These are phyloP conservation scores for Prionailurus bengalensis DNA, from an alignment of 2,113 vertebrate species.

Conservation along the genomic window DNA sequence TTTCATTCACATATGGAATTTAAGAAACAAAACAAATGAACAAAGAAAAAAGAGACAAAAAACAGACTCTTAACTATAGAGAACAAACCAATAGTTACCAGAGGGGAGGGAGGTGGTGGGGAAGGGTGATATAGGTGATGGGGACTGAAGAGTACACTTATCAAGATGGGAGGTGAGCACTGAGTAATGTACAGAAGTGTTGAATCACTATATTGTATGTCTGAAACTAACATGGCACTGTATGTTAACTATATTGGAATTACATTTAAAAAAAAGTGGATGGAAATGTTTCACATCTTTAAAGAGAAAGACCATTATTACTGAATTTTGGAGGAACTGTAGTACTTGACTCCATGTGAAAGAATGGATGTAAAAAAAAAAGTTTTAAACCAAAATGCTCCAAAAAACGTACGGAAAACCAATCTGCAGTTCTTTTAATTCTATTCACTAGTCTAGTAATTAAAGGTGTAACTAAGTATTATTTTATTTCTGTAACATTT, in stretches of 20 bases:
- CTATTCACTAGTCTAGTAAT: not conserved
- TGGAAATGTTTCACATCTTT: not conserved
- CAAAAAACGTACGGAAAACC: not conserved
- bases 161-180: not conserved
- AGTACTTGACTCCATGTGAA: not conserved
- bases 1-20: not conserved
- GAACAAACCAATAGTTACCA: not conserved
- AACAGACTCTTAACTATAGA: not conserved
- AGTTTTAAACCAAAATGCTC: constrained; percentile 3
- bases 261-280: not conserved
- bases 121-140: not conserved
- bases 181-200: not conserved
- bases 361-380: not conserved
- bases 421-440: not conserved
- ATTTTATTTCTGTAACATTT: constrained; percentile 33
- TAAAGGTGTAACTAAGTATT: not conserved
- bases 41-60: not conserved
- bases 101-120: not conserved
- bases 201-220: not conserved
- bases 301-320: not conserved
- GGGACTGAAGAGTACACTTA: not conserved
- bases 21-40: not conserved
- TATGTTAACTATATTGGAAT: not conserved
- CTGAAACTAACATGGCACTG: not conserved
- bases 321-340: not conserved